A percentile compares a stretch with the other conserved stretches of the same genome.
phyloP scores from a whole-genome alignment of 2,797 vertebrate species.

The Macroramphosus scolopax region DNA sequence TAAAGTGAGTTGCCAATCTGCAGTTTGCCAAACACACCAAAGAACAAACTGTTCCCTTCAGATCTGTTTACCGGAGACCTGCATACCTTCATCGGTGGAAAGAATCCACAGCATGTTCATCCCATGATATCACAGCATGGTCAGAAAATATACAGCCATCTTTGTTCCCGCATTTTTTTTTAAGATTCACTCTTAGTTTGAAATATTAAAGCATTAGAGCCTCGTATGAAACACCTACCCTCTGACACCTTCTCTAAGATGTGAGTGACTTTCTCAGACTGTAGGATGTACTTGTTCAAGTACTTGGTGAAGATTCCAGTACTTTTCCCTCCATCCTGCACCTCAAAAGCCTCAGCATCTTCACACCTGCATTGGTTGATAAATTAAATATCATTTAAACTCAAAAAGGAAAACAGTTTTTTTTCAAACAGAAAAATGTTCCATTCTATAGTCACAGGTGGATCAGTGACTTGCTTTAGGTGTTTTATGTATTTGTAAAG shows the following conservation, averaged over 20 bases:
- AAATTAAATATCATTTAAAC: too few relatives aligned
- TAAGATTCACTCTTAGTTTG: neutral
- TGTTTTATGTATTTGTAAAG: too few relatives aligned
- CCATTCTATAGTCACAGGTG: too few relatives aligned
- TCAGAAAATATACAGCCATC: neutral
- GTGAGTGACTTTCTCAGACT: constrained; percentile 84
- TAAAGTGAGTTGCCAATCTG: constrained; percentile 20
- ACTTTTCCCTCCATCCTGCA: constrained; percentile 86
- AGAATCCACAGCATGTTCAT: neutral
- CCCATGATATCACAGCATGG: neutral
- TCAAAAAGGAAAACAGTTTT: too few relatives aligned
- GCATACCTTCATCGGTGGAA: constrained; percentile 1
- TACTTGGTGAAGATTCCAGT: constrained; percentile 93
- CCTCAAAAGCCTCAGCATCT: constrained; percentile 87
- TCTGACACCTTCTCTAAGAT: constrained; percentile 88
- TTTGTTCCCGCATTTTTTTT: neutral
- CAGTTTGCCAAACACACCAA: constrained; percentile 7
- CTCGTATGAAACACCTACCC: constrained; percentile 67
- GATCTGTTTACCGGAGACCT: constrained; percentile 22
- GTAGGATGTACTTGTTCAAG: constrained; percentile 85
- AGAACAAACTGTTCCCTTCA: constrained; percentile 23
- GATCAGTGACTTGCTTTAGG: too few relatives aligned
- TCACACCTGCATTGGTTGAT: constrained; percentile 75
- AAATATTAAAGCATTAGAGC: neutral
- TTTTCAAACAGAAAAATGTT: too few relatives aligned